Percentiles rank a stretch among this genome's conserved stretches.
phyloP scores from a whole-genome alignment of 53 echinoderm and acorn worm genomes.

The Holothuria scabra region DNA sequence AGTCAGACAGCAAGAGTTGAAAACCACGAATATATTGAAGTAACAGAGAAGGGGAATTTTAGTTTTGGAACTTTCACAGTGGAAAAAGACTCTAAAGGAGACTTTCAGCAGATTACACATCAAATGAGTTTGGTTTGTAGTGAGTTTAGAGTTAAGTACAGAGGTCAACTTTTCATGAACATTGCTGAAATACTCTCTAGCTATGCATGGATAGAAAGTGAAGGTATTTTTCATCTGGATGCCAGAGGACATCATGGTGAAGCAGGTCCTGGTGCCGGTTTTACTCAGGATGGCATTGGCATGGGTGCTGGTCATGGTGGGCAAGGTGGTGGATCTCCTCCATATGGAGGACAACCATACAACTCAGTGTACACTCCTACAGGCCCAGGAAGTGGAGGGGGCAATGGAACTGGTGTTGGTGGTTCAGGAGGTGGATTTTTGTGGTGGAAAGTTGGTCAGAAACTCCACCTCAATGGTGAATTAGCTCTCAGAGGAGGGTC shows the following conservation, averaged over 20 bases:
- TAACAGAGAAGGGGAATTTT: slow-evolving; percentile 80
- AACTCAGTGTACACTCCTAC: slow-evolving; percentile 79
- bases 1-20: slow-evolving; percentile 86
- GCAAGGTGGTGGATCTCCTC: slow-evolving; percentile 87
- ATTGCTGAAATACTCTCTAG: slow-evolving; percentile 78
- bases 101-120: slow-evolving; percentile 75
- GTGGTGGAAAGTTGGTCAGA: slow-evolving; percentile 86
- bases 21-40: slow-evolving; percentile 73
- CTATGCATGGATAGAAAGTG: slow-evolving; percentile 88
- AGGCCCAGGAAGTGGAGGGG: slow-evolving; percentile 79
- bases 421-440: slow-evolving; percentile 81
- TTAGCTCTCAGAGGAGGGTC: slow-evolving; percentile 77
- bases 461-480: slow-evolving; percentile 76
- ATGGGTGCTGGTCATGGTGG: slow-evolving; percentile 95
- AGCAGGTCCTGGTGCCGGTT: slow-evolving; percentile 75
- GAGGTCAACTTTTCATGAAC: slow-evolving; percentile 82
- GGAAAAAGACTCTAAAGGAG: slow-evolving; percentile 73
- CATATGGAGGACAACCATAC: slow-evolving; percentile 80
- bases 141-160: slow-evolving; percentile 83
- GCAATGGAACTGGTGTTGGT: slow-evolving; percentile 71
- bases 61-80: slow-evolving; percentile 81
- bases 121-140: slow-evolving; percentile 70
- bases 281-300: slow-evolving; percentile 70
- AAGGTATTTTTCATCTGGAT: slow-evolving; percentile 85
- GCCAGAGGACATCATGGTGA: slow-evolving; percentile 67